A percentile compares a stretch with the other conserved stretches of the same genome.
Conservation (phyloP, 1,140 invertebrate species). For the Aphis gossypii region DNA sequence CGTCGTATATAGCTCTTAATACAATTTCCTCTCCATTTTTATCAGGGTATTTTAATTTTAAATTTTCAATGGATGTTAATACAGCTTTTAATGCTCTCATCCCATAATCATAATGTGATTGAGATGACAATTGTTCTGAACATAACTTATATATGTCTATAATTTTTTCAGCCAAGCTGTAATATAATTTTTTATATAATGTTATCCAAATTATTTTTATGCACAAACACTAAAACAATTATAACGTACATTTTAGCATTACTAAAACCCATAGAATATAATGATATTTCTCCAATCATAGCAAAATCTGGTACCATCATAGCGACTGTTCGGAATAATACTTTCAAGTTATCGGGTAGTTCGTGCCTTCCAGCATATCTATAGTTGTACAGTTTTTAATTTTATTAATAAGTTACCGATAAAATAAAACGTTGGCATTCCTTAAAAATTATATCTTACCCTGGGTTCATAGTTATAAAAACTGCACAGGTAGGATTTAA, state of each 20-base stretch:
- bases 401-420: neutral
- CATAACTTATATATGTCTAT: constrained; percentile 91
- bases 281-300: constrained; percentile 89
- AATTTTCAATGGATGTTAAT: constrained; percentile 83
- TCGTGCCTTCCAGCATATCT: constrained; percentile 85
- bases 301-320: constrained; percentile 95
- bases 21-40: constrained; percentile 78
- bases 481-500: constrained; percentile 82
- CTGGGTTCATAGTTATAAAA: constrained; percentile 97
- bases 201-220: neutral
- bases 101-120: constrained; percentile 94
- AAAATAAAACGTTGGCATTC: neutral
- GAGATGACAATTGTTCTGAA: constrained; percentile 89
- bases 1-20: constrained; percentile 87
- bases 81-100: constrained; percentile 89
- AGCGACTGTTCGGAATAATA: constrained; percentile 76
- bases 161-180: constrained; percentile 78
- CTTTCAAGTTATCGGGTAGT: constrained; percentile 83
- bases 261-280: constrained; percentile 89
- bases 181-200: neutral
- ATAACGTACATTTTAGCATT: constrained; percentile 70
- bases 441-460: constrained; percentile 61
- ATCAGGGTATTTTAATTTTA: constrained; percentile 81
- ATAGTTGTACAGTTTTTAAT: neutral
- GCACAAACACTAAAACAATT: constrained; percentile 61